phyloP scores from a whole-genome alignment of 2,888 invertebrate species.

The Drosophila limbata region DNA sequence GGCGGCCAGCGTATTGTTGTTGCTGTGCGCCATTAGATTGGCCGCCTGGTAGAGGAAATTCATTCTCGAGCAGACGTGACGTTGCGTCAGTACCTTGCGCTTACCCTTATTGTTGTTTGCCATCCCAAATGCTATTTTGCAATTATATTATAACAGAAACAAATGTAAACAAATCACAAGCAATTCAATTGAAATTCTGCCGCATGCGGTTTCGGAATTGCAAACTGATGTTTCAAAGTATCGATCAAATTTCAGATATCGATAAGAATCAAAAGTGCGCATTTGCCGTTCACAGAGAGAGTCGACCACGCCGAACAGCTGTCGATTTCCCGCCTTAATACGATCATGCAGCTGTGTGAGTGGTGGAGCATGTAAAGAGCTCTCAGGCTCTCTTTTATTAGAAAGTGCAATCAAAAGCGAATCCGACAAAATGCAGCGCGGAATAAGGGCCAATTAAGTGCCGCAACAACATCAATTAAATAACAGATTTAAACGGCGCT shows the following conservation, averaged over 20 bases:
- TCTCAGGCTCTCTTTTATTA: conserved; percentile 26
- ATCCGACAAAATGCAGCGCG: conserved; percentile 45
- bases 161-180: conserved; percentile 2
- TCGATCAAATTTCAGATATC: not conserved
- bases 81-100: conserved; percentile 52
- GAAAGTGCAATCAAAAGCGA: conserved; percentile 38
- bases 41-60: conserved; percentile 85
- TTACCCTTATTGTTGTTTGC: conserved; percentile 42
- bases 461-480: conserved; percentile 11
- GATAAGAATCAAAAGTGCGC: not conserved
- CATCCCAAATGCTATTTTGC: not conserved
- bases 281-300: conserved; percentile 30
- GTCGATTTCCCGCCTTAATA: conserved; percentile 57
- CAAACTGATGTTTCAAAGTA: not conserved
- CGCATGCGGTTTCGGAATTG: not conserved
- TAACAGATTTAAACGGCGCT: conserved; percentile 14
- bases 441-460: conserved; percentile 32
- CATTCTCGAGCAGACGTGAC: conserved; percentile 70
- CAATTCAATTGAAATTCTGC: not conserved
- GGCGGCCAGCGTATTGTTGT: conserved; percentile 78
- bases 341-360: conserved; percentile 58
- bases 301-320: conserved; percentile 39
- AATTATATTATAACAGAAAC: not conserved
- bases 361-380: conserved; percentile 35
- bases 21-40: conserved; percentile 80